These are phyloP conservation scores for Trachurus trachurus DNA, from an alignment of 2,797 vertebrate species.

Conservation along the genomic window DNA sequence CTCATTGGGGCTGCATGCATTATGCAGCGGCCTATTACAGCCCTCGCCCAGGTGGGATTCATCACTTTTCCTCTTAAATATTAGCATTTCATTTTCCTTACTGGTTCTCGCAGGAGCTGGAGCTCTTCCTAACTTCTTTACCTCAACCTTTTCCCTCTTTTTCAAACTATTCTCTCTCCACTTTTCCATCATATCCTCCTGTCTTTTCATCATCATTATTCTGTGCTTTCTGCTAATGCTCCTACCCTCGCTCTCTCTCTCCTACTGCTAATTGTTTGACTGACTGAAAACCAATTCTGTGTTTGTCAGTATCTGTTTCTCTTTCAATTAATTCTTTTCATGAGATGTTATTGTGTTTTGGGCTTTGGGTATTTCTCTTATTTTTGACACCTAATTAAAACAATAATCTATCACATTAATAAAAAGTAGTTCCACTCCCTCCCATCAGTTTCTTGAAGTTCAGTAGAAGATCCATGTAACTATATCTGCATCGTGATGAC, in stretches of 20 bases:
- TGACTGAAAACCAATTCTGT: conserved; percentile 6
- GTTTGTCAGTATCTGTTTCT: conserved; percentile 11
- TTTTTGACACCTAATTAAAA: conserved; percentile 19
- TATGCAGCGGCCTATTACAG: conserved; percentile 73
- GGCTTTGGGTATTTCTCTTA: not conserved
- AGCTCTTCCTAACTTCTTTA: conserved; percentile 34
- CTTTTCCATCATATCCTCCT: conserved; percentile 1
- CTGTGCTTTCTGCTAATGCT: conserved; percentile 10
- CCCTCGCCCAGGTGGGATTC: conserved; percentile 64
- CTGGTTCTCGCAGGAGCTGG: conserved; percentile 45
- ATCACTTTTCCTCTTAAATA: conserved; percentile 67
- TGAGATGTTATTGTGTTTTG: not conserved
- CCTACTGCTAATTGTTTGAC: conserved; percentile 19
- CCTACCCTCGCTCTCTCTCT: conserved; percentile 12
- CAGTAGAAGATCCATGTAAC: not conserved
- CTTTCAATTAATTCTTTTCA: conserved; percentile 19
- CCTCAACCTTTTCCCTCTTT: conserved; percentile 22
- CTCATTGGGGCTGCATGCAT: conserved; percentile 73
- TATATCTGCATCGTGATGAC: not conserved
- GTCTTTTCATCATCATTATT: conserved; percentile 20
- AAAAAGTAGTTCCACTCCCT: not conserved
- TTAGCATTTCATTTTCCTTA: conserved; percentile 67
- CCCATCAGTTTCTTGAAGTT: not conserved
- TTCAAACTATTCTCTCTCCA: conserved; percentile 29
- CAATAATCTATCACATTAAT: conserved; percentile 10